Conservation (phyloP, 2,888 invertebrate species). For the Andricus quercusramuli region DNA sequence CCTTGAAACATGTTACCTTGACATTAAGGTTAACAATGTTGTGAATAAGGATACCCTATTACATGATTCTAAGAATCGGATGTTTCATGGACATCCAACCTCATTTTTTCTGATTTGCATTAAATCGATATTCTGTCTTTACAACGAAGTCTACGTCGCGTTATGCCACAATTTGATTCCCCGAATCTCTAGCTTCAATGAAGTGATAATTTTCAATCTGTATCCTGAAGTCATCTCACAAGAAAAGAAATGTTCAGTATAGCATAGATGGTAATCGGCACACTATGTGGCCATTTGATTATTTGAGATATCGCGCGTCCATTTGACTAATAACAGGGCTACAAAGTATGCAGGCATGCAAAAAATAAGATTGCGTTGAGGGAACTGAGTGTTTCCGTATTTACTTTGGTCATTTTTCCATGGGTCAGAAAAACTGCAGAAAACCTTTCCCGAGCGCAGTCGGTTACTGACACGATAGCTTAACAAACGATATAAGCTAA, state of each 20-base stretch:
- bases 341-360: no score
- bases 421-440: no score
- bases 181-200: background rate
- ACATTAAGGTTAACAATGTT: conserved; percentile 5
- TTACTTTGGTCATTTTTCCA: no score
- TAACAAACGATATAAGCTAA: no score
- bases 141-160: background rate
- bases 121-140: conserved; percentile 35
- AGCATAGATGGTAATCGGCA: no score
- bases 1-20: background rate
- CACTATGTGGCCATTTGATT: no score
- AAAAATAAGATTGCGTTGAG: no score
- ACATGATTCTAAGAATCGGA: conserved; percentile 21
- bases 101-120: conserved; percentile 36
- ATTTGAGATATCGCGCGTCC: no score
- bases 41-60: background rate
- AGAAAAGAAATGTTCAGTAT: background rate
- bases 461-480: no score
- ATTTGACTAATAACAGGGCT: no score
- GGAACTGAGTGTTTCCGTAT: no score
- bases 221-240: background rate
- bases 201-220: conserved; percentile 32
- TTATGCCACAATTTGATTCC: background rate
- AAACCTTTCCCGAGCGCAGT: no score
- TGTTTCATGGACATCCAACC: conserved; percentile 10